Evolutionary conservation across 2,113 vertebrate genomes (phyloP), one percentile per base, ranked within the genome.

Genomic region (Microcebus murinus): DNA sequence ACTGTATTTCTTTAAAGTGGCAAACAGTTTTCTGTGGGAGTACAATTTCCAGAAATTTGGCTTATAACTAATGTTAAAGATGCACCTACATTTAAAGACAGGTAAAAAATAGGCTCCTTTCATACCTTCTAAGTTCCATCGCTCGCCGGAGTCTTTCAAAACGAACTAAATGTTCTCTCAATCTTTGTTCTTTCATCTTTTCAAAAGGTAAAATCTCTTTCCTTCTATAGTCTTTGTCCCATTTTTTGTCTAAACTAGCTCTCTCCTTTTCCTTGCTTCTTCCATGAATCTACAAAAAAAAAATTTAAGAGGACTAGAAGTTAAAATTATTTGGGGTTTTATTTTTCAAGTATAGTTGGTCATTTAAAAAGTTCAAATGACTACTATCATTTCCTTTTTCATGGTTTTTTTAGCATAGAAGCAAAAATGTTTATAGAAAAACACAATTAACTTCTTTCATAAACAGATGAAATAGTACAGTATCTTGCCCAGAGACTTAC

Each of bases 131-230:
- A 81, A 99, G 98, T 96, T 99, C 99, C 94, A 99, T 98, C 18
- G 99, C 99, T 97, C 99, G 98, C 36, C 99, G 99, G 83, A 99
- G 98, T 82, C 99, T 99, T 94, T 99, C 99, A 98, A 99, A 97
- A 14, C 99, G 99, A 97, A 99, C 99, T 97, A 99, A 98, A 80
- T 99, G 99, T 96, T 99, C 99, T 90, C 99, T 98, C 98, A 99
- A 98, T 73, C 99, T 99, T 95, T 99, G 99, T 95, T 99, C 99
- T 98, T 99, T 99, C 98, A 99, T 99, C 98, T 99, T 99, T 98
- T 99, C 99, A 98, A 99, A 99, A 83, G 99, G 99, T 86, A 99
- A 97, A 97, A 99, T 99, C 97, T 99, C 99, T 42, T 99, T 99
- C 87, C 98, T 99, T 77, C 98, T 98, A 97, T 98, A 99, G 97